Percentiles rank a stretch among this genome's conserved stretches.
Conservation (phyloP, 2,113 vertebrate genomes). For the Aleadryas rufinucha region DNA sequence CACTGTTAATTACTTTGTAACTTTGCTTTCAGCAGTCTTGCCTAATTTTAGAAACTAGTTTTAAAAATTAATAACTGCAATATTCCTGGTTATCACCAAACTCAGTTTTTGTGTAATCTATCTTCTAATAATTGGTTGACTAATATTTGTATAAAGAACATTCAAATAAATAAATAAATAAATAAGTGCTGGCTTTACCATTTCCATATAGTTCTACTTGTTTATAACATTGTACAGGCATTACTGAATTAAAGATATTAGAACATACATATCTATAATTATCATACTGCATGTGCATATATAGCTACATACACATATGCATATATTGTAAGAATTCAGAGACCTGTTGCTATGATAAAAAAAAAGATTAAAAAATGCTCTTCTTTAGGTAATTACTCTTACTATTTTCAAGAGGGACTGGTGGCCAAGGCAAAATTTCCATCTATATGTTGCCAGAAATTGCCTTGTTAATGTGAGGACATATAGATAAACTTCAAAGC, state of each 20-base stretch:
- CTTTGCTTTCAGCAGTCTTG: background rate
- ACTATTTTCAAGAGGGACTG: background rate
- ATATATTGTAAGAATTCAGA: background rate
- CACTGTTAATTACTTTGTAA: slow-evolving; percentile 60
- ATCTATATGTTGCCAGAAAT: background rate
- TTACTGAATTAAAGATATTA: background rate
- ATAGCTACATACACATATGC: background rate
- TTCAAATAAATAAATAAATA: background rate
- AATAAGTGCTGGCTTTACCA: background rate
- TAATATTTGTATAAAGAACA: background rate
- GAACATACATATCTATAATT: background rate
- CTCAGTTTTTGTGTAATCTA: background rate
- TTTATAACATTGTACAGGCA: background rate
- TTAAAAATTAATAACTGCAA: background rate
- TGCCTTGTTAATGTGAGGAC: background rate
- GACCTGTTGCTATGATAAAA: background rate
- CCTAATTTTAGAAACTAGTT: background rate
- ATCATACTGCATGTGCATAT: background rate
- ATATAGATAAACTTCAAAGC: background rate
- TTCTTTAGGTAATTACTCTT: background rate
- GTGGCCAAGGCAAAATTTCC: background rate
- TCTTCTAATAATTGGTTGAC: background rate
- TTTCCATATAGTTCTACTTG: background rate
- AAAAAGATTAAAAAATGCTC: no score
- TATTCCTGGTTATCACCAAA: background rate